Percentiles rank a stretch among this genome's conserved stretches.
These are phyloP conservation scores for Saxicola maurus DNA, from an alignment of 2,797 vertebrate genomes.

Conservation along the genomic window DNA sequence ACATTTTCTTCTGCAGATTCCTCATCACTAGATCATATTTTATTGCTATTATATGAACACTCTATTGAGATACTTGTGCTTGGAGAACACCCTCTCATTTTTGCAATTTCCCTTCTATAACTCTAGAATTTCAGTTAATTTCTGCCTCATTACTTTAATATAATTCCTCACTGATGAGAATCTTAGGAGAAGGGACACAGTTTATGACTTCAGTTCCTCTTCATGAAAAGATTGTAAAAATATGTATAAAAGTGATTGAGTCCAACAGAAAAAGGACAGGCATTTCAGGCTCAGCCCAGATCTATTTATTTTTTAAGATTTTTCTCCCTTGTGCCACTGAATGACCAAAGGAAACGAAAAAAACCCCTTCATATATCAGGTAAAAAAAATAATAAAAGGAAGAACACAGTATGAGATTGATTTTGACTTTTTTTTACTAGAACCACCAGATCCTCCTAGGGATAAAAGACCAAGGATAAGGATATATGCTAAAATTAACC, in stretches of 20 bases:
- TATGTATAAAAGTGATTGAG: background rate
- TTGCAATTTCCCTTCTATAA: slow-evolving; percentile 22
- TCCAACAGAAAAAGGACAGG: background rate
- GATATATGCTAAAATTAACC: background rate
- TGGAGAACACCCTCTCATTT: slow-evolving; percentile 18
- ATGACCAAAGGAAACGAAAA: background rate
- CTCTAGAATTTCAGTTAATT: slow-evolving; percentile 32
- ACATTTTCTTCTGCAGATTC: background rate
- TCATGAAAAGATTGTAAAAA: background rate
- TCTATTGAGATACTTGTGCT: background rate
- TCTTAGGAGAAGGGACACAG: background rate
- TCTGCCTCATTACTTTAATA: slow-evolving; percentile 29
- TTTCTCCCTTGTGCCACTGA: background rate
- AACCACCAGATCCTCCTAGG: background rate
- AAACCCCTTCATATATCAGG: background rate
- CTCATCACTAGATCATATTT: background rate
- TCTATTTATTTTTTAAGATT: background rate
- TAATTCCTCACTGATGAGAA: slow-evolving; percentile 18
- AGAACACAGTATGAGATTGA: background rate
- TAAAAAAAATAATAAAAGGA: background rate
- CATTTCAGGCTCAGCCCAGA: background rate
- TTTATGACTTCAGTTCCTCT: background rate
- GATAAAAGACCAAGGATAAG: background rate
- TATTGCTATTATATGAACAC: background rate
- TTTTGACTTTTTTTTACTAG: background rate